These are phyloP conservation scores for Eremobia ochroleuca DNA, from an alignment of 2,888 invertebrate genomes.

Conservation along the genomic window DNA sequence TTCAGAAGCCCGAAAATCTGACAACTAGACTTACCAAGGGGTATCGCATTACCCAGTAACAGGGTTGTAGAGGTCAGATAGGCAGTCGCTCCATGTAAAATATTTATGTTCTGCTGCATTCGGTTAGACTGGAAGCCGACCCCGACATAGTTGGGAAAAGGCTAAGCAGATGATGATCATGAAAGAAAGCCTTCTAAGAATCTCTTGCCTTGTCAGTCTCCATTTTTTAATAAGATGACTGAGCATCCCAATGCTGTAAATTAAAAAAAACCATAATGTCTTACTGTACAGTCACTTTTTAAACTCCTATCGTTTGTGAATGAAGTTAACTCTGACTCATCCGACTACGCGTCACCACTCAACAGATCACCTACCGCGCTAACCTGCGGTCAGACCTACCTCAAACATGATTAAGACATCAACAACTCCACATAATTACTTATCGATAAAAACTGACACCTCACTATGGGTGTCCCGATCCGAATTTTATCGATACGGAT, in stretches of 20 bases:
- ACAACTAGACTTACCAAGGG: no score
- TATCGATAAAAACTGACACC: conserved; percentile 52
- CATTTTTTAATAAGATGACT: neutral
- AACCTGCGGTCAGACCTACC: conserved; percentile 48
- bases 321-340: conserved; percentile 36
- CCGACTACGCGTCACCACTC: neutral
- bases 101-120: no score
- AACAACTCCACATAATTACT: conserved; percentile 51
- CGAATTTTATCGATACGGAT: conserved; percentile 46
- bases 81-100: no score
- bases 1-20: no score
- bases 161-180: no score
- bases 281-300: neutral
- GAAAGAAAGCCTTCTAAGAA: no score
- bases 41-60: no score
- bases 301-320: neutral
- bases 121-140: no score
- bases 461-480: conserved; percentile 62
- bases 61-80: no score
- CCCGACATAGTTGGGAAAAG: no score
- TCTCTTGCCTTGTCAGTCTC: neutral
- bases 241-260: no score
- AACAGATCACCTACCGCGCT: conserved; percentile 44
- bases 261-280: neutral
- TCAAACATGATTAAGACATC: conserved; percentile 58